Percentiles rank a stretch among this genome's conserved stretches.
phyloP scores from a whole-genome alignment of 35 echinoderm and acorn worm genomes.

The Ptychodera flava region DNA sequence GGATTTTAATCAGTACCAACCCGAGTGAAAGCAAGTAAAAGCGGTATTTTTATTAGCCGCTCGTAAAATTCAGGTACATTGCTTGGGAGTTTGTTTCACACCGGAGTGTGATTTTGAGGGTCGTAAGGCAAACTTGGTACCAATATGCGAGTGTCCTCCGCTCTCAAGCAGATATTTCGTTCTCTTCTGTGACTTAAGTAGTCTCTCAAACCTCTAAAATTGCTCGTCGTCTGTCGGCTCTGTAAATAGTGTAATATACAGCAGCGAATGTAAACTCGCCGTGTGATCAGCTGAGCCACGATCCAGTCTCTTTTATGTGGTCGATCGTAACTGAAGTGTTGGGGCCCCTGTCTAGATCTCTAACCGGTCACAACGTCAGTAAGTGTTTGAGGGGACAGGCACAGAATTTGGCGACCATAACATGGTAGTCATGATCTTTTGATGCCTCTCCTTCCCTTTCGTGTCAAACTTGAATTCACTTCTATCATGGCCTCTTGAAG shows the following conservation, averaged over 20 bases:
- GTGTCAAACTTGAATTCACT: background rate
- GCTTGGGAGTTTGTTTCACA: background rate
- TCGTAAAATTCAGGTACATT: conserved; percentile 1
- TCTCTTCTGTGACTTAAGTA: background rate
- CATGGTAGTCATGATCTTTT: no score
- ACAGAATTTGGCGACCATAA: no score
- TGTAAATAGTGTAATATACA: no score
- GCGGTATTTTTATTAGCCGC: background rate
- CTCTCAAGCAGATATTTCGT: background rate
- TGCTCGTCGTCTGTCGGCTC: conserved; percentile 16
- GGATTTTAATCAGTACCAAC: background rate
- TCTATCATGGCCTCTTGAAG: background rate
- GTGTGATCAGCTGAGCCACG: background rate
- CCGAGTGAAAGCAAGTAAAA: background rate
- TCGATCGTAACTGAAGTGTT: background rate
- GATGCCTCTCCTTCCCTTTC: no score
- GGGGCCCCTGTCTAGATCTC: background rate
- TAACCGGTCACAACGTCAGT: no score
- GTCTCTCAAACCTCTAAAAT: background rate
- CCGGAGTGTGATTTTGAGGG: background rate
- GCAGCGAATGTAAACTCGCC: background rate
- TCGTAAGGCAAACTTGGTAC: background rate
- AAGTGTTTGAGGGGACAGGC: no score
- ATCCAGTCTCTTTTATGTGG: background rate
- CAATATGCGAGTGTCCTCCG: no score